A percentile compares a stretch with the other conserved stretches of the same genome.
phyloP scores from a whole-genome alignment of 2,797 vertebrate genomes.

The Epinephelus awoara region DNA sequence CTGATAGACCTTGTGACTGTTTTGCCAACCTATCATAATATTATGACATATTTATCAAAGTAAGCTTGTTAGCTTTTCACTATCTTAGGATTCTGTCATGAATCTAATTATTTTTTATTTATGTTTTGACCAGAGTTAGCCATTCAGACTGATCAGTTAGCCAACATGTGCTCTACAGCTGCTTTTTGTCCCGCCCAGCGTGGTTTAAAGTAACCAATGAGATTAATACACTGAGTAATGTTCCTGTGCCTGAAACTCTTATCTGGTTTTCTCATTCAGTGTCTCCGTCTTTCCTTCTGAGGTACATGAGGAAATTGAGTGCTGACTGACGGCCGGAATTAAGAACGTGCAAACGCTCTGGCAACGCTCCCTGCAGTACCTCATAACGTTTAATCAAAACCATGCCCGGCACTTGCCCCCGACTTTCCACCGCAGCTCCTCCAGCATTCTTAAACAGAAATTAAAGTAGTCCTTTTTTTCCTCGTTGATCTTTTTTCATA shows the following conservation, averaged over 20 bases:
- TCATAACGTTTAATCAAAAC: slow-evolving; percentile 78
- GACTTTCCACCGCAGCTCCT: slow-evolving; percentile 52
- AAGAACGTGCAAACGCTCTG: slow-evolving; percentile 61
- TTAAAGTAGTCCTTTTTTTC: slow-evolving; percentile 43
- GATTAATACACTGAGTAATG: slow-evolving; percentile 23
- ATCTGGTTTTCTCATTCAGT: slow-evolving; percentile 65
- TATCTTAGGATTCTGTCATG: background rate
- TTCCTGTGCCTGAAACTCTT: slow-evolving; percentile 11
- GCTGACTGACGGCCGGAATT: slow-evolving; percentile 66
- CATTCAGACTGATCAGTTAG: background rate
- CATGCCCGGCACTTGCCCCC: slow-evolving; percentile 63
- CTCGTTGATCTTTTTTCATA: slow-evolving; percentile 51
- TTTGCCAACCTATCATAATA: too few relatives aligned
- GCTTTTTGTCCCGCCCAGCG: background rate
- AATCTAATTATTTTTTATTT: background rate
- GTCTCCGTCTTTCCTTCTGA: slow-evolving; percentile 22
- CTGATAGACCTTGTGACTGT: too few relatives aligned
- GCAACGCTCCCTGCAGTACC: slow-evolving; percentile 54
- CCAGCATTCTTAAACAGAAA: slow-evolving; percentile 49
- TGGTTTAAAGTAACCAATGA: slow-evolving; percentile 27
- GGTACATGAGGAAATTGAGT: slow-evolving; percentile 34
- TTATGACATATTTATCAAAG: background rate
- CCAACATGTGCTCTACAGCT: background rate
- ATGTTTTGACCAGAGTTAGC: background rate
- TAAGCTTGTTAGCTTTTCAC: background rate